These are phyloP conservation scores for Xestia xanthographa DNA, from an alignment of 2,888 invertebrate species.

Conservation along the genomic window DNA sequence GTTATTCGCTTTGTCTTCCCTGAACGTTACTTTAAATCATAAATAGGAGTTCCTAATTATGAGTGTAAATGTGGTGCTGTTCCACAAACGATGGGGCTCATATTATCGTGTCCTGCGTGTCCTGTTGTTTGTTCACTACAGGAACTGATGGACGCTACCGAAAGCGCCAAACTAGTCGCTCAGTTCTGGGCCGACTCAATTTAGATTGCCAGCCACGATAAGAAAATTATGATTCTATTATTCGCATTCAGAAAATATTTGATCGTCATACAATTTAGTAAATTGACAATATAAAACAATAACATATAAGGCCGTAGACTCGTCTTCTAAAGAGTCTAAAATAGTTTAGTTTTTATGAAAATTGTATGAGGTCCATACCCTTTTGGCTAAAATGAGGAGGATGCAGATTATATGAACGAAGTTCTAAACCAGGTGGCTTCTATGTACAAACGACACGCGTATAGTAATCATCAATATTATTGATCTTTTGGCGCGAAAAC, in stretches of 20 bases:
- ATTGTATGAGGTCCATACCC: not conserved
- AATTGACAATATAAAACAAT: conserved; percentile 13
- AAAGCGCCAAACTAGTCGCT: too few species aligned
- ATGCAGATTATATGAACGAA: not conserved
- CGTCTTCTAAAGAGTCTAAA: not conserved
- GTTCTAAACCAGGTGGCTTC: conserved; percentile 6
- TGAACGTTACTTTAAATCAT: not conserved
- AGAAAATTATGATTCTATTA: not conserved
- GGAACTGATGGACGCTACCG: too few species aligned
- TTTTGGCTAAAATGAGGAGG: not conserved
- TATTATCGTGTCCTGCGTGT: too few species aligned
- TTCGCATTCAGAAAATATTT: not conserved
- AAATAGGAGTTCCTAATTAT: not conserved
- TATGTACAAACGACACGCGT: not conserved
- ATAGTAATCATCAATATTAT: not conserved
- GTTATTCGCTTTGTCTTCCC: not conserved
- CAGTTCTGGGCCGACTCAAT: too few species aligned
- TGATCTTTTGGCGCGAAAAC: not conserved
- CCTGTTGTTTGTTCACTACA: too few species aligned
- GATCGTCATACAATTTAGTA: conserved; percentile 9
- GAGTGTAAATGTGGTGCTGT: too few species aligned
- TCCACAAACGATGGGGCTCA: too few species aligned
- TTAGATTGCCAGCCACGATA: too few species aligned
- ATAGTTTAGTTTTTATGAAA: not conserved
- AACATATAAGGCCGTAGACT: not conserved